Evolutionary conservation across 1,140 invertebrate genomes (phyloP), one percentile per base, ranked within the genome.

Genomic region (Coelopa frigida): DNA sequence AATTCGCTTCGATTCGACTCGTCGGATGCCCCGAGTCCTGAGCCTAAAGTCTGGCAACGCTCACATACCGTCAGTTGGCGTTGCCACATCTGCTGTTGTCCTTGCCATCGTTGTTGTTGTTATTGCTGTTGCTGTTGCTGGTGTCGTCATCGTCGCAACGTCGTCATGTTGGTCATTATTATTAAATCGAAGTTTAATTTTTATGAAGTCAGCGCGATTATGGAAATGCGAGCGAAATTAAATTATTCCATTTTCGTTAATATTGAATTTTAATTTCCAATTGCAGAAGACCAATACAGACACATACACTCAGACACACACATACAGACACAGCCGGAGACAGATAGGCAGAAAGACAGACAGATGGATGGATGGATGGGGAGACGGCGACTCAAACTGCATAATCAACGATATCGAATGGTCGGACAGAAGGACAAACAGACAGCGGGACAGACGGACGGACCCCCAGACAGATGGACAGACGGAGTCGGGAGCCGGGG

Each of bases 191-290:
- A 57, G 61, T 58, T 61, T 64, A 64, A 64, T 64, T 64, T 64
- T 64, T 52, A 64, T 64, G 56, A 64, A 64, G 61, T 64, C 61
- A 57, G 41, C 43, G 50, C 58, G 58, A 64, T 64, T 64, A 64
- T 64, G 61, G 61, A 63, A 64, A 63, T 64, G 53, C 22, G 27
- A 37, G 35, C 27, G 46, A 51, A 64, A 56, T 64, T 63, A 51
- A 63, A 63, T 63, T 63, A 63, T 63, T 64, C 64, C 46, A 48
- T 48, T 48, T 42, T 46, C 58, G 60, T 63, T 63, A 63, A 63
- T 63, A 63, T 63, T 63, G 60, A 61, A 63, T 64, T 63, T 63
- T 63, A 63, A 63, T 63, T 63, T 63, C 56, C 58, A 61, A 46
- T 14, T 63, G 51, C 55, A 52, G n/a, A 29, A 8, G 27, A 29